Evolutionary conservation across 2,797 vertebrate genomes (phyloP).

Genomic region (Chloroceryle amazona): DNA sequence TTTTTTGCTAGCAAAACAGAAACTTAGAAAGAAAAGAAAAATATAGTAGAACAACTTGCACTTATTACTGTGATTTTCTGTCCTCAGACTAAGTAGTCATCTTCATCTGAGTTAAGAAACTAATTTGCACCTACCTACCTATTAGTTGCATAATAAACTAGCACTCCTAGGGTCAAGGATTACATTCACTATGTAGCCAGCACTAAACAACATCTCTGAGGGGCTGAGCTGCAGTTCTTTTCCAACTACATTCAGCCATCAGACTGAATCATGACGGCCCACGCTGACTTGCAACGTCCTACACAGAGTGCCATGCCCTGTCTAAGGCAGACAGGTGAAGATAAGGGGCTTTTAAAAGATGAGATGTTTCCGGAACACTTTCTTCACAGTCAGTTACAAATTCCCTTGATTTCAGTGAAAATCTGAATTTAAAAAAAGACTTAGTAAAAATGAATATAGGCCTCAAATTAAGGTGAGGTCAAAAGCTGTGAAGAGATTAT

Average conservation of each 20-base stretch:
- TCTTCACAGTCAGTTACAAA: neutral
- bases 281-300: neutral
- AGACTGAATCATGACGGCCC: conserved; percentile 22
- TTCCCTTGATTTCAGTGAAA: neutral
- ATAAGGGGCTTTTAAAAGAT: neutral
- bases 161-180: neutral
- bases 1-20: neutral
- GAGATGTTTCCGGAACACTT: neutral
- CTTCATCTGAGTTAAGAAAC: neutral
- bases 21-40: neutral
- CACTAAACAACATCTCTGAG: neutral
- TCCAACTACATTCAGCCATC: neutral
- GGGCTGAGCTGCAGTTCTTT: neutral
- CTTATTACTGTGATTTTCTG: neutral
- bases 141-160: neutral
- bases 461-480: neutral
- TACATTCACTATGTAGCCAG: neutral
- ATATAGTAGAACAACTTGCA: neutral
- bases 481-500: neutral
- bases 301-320: neutral
- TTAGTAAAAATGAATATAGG: neutral
- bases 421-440: neutral
- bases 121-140: neutral
- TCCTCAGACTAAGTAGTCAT: neutral
- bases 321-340: neutral